These are phyloP conservation scores for Platyrinchus mystaceus DNA, from an alignment of 2,797 vertebrate species.

Conservation along the genomic window DNA sequence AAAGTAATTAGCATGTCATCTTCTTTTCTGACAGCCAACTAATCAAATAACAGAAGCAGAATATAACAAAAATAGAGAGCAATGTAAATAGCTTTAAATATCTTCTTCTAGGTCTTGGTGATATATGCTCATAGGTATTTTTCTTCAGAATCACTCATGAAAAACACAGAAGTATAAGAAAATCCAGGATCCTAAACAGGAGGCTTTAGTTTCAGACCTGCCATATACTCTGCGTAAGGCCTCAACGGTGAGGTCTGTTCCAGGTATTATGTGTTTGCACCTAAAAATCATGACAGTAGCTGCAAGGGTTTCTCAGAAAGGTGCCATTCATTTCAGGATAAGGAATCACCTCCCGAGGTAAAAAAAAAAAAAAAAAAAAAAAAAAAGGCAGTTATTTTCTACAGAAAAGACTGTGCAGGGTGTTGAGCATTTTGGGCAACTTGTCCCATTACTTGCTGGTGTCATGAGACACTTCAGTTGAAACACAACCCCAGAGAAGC, in stretches of 20 bases:
- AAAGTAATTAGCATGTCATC: constrained; percentile 28
- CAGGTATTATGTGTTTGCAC: background rate
- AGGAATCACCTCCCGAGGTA: background rate
- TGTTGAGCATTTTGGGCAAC: background rate
- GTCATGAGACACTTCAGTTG: fast-evolving
- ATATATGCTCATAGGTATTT: fast-evolving
- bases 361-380: background rate
- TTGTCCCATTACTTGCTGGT: background rate
- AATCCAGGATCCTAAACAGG: background rate
- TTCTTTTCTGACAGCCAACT: constrained; percentile 17
- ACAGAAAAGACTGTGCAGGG: background rate
- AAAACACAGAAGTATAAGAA: background rate
- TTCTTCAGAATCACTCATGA: background rate
- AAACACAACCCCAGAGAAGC: background rate
- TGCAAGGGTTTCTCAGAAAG: background rate
- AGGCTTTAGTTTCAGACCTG: background rate
- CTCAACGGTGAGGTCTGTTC: fast-evolving
- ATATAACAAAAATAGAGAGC: background rate
- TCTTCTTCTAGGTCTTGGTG: background rate
- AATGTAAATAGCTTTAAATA: background rate
- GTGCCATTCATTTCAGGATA: background rate
- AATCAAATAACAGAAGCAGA: background rate
- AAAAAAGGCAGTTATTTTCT: background rate
- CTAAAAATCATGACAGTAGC: background rate
- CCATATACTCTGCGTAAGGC: background rate